Conservation (phyloP, 2,888 invertebrate species). For the Sphaeridia pumilis region DNA sequence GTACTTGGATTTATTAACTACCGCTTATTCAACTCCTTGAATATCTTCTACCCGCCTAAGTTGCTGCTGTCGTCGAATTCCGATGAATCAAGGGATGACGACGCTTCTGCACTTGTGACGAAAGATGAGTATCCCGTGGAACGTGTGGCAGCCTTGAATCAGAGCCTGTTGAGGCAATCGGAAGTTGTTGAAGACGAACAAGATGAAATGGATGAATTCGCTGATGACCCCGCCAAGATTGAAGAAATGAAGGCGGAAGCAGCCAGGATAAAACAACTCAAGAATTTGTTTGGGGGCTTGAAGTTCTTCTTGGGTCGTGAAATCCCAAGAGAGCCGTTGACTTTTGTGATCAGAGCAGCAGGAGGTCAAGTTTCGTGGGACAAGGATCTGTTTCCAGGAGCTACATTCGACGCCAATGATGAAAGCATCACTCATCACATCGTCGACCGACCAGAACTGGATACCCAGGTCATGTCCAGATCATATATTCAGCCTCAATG, state of each 20-base stretch:
- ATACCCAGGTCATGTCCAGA: constrained; percentile 61
- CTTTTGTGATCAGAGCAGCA: constrained; percentile 81
- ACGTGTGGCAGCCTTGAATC: constrained; percentile 72
- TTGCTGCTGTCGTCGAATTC: constrained; percentile 13
- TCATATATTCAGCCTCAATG: constrained; percentile 97
- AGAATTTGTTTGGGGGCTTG: constrained; percentile 74
- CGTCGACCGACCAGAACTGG: constrained; percentile 77
- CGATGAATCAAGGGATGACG: neutral
- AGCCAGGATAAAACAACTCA: constrained; percentile 59
- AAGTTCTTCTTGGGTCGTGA: constrained; percentile 91
- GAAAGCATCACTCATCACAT: constrained; percentile 94
- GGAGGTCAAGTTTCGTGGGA: constrained; percentile 98
- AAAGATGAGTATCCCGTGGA: constrained; percentile 66
- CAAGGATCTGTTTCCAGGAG: constrained; percentile 66
- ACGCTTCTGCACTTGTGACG: constrained; percentile 23
- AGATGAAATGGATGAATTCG: constrained; percentile 57
- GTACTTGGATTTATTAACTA: constrained; percentile 94
- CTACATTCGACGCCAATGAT: constrained; percentile 70
- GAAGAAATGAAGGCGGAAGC: constrained; percentile 63
- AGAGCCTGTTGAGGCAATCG: constrained; percentile 52
- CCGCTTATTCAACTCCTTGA: constrained; percentile 73
- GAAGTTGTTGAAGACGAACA: constrained; percentile 50
- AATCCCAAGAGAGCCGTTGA: constrained; percentile 87
- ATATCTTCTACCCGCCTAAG: constrained; percentile 86
- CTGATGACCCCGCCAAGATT: constrained; percentile 55